Percentiles rank a stretch among this genome's conserved stretches.
Conservation (phyloP, 2,797 vertebrate species). For the Brotula barbata region DNA sequence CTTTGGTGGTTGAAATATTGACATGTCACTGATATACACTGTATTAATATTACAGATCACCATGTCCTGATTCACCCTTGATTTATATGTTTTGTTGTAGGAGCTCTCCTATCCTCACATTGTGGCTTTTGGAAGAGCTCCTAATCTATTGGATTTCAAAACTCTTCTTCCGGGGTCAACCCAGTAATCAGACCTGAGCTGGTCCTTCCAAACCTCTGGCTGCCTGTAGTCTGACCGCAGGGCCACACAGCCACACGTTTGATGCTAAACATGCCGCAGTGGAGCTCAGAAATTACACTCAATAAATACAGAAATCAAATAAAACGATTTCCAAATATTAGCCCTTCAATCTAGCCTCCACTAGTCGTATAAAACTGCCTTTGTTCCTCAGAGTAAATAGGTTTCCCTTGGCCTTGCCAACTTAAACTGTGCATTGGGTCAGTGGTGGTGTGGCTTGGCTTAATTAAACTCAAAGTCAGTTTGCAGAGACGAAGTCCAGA, state of each 20-base stretch:
- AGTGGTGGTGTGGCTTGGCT: constrained; percentile 62
- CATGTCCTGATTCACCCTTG: no score
- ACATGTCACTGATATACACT: no score
- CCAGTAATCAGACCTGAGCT: constrained; percentile 45
- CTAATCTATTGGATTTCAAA: constrained; percentile 50
- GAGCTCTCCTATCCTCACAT: constrained; percentile 16
- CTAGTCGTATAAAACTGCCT: constrained; percentile 65
- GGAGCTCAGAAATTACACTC: constrained; percentile 72
- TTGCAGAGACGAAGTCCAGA: constrained; percentile 70
- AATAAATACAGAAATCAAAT: constrained; percentile 80
- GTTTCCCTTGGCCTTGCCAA: constrained; percentile 67
- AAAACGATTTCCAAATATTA: constrained; percentile 81
- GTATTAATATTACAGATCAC: no score
- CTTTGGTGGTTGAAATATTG: no score
- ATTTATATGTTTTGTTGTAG: no score
- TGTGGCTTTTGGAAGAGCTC: constrained; percentile 55
- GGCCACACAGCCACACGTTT: constrained; percentile 65
- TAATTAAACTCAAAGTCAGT: constrained; percentile 77
- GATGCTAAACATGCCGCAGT: constrained; percentile 71
- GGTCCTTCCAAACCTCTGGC: constrained; percentile 67
- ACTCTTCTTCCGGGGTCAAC: constrained; percentile 51
- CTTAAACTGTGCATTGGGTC: constrained; percentile 69
- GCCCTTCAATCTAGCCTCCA: constrained; percentile 68
- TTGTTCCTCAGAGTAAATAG: constrained; percentile 72
- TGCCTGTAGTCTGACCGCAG: constrained; percentile 64